Base-by-base conservation (phyloP, 1,140 invertebrate genomes). In the Hypothenemus hampei region DNA sequence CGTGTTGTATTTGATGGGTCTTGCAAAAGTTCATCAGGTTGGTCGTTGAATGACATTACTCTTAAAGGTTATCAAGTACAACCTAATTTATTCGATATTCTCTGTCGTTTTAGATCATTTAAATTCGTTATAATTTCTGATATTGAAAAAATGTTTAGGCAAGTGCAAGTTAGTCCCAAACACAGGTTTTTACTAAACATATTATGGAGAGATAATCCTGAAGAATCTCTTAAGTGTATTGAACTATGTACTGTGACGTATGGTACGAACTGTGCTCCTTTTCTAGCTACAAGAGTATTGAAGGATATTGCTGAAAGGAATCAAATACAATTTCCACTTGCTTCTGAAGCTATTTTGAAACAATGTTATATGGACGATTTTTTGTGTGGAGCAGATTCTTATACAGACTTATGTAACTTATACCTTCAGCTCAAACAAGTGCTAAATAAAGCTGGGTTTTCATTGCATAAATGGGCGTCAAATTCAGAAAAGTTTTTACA, bases 71-170 rank as follows among this genome's bases (percentile, higher is more conserved):
- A 18, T 5, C 29, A 21, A 29, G 23, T 46, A 11, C 44, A 47
- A 33, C 44, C 13, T 3, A 15, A 70, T 22, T 47, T 76, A 18
- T 65, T 69, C 33, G 54, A 61, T 8, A 66, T 76, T 18, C 29
- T 77, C 10, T 36, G 69, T 5, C 40, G 68, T 3, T 72, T 69
- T 37, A 54, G 73, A 29, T 43, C 26, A 13, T 61, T 65, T 46
- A 11, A 13, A 15, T 63, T 65, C 39, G 67, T 65, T 0, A 45
- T 72, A 4, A 56, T 51, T 6, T 58, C 61, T 0, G 73, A 74
- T 53, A 69, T 73, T 18, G 53, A 59, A 43, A 71, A 72, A 61
- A 73, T 73, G 69, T 75, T 65, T 57, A 51, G 71, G 3, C 68
- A 73, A 46, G 62, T 75, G 16, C 13, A 19, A 13, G 50, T 74